Base-by-base conservation (phyloP, 2,113 vertebrate genomes). In the Protobothrops flavoviridis region DNA sequence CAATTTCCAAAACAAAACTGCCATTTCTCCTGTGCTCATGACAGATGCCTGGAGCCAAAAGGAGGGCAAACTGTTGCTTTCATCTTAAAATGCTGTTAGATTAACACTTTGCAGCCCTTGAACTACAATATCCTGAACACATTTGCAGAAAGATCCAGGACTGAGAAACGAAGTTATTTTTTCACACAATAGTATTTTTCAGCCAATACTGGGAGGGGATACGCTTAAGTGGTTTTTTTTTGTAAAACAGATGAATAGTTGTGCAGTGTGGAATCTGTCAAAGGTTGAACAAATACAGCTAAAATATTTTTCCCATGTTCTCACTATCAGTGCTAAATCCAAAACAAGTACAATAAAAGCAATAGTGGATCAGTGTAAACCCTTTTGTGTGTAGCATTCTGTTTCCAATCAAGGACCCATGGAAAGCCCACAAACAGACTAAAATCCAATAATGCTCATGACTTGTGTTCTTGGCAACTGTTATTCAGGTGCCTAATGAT, bases 1-100 rank as follows among this genome's bases (percentile, higher is more conserved):
- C 98, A 98, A 97, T 96, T 98, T 98, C 97, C 97, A 97, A 98
- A 97, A 98, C 98, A 98, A 96, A 97, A 97, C 97, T 95, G 96
- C 97, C 94, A 93, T 97, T 97, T 97, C 97, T 98, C 74, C 96
- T 94, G 94, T 94, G 45, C 95, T 94, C 93, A 92, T 93, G 93
- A 96, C 95, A 97, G 97, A 97, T 97, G 97, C 96, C 97, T 97
- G 96, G 97, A 97, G 95, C 93, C 7, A 95, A 95, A 97, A 93
- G 95, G 95, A 97, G 95, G 96, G 97, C 93, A 95, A 96, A 96
- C 95, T 90, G 93, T 93, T 15, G 94, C 95, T 96, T 95, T 96
- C 92, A 94, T 87, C 95, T 96, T 53, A 94, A 86, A 92, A 92
- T 8, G 12, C 94, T 64, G 93, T 0, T 56, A 74, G 94, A 87